phyloP scores from a whole-genome alignment of 2,888 invertebrate species.

The Lithophane semibrunnea region DNA sequence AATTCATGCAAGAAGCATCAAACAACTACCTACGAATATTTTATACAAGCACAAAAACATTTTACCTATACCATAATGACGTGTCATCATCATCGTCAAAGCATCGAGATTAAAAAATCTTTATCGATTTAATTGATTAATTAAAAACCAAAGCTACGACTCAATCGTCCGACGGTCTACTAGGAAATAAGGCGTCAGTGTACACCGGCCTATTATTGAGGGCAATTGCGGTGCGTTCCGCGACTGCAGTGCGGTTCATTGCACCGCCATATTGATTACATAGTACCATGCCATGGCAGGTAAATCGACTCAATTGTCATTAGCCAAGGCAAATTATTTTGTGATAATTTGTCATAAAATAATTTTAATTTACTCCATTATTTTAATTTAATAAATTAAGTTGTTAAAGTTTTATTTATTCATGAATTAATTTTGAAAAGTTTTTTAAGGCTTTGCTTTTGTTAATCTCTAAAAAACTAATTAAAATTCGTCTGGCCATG shows the following conservation, averaged over 20 bases:
- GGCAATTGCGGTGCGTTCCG: constrained; percentile 63
- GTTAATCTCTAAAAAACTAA: not conserved
- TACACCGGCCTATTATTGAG: constrained; percentile 47
- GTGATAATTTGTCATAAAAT: constrained; percentile 22
- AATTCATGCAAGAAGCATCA: no score
- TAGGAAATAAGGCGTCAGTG: constrained; percentile 50
- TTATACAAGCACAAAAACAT: no score
- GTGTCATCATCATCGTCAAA: constrained; percentile 46
- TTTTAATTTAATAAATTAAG: constrained; percentile 6
- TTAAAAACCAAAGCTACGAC: constrained; percentile 25
- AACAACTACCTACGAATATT: no score
- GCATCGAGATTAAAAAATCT: not conserved
- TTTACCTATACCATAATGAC: constrained; percentile 39
- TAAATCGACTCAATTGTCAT: constrained; percentile 56
- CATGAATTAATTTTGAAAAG: not conserved
- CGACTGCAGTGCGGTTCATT: constrained; percentile 67
- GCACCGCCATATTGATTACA: constrained; percentile 67
- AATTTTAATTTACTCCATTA: constrained; percentile 7
- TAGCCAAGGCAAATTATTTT: constrained; percentile 43
- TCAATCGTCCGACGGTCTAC: constrained; percentile 25
- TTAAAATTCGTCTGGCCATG: not conserved
- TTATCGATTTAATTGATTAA: not conserved
- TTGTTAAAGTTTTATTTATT: not conserved
- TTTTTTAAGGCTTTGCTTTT: not conserved
- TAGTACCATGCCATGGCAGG: constrained; percentile 47